These are phyloP conservation scores for Diabrotica virgifera DNA, from an alignment of 1,140 invertebrate genomes.

Conservation along the genomic window DNA sequence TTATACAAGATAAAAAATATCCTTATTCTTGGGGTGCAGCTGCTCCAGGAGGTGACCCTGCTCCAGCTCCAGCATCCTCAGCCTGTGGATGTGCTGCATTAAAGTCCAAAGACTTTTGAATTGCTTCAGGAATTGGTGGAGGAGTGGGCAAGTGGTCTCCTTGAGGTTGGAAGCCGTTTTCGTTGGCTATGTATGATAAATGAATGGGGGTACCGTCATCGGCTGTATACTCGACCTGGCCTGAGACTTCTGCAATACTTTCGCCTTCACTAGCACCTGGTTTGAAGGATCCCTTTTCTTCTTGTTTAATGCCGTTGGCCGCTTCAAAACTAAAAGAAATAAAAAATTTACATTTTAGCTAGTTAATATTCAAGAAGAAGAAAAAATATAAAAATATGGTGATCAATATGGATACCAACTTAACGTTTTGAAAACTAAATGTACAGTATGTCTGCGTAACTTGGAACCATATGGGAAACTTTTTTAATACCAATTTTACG, in stretches of 20 bases:
- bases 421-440: too few species aligned
- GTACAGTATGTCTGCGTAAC: too few species aligned
- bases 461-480: too few species aligned
- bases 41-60: too few species aligned
- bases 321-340: conserved; percentile 53
- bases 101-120: conserved; percentile 53
- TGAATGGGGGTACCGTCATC: conserved; percentile 44
- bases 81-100: conserved; percentile 29
- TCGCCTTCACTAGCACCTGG: conserved; percentile 35
- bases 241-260: conserved; percentile 42
- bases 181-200: conserved; percentile 55
- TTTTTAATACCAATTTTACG: too few species aligned
- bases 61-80: neutral
- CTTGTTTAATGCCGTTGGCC: conserved; percentile 55
- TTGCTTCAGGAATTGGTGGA: conserved; percentile 67
- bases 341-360: too few species aligned
- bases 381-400: too few species aligned
- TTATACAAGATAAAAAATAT: too few species aligned
- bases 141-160: conserved; percentile 66
- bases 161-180: conserved; percentile 63
- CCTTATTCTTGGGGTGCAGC: too few species aligned
- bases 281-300: conserved; percentile 53
- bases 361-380: too few species aligned
- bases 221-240: conserved; percentile 37
- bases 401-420: too few species aligned